A percentile compares a stretch with the other conserved stretches of the same genome.
Evolutionary conservation across 2,113 vertebrate species (phyloP).

Genomic region (Zosterops japonicus): DNA sequence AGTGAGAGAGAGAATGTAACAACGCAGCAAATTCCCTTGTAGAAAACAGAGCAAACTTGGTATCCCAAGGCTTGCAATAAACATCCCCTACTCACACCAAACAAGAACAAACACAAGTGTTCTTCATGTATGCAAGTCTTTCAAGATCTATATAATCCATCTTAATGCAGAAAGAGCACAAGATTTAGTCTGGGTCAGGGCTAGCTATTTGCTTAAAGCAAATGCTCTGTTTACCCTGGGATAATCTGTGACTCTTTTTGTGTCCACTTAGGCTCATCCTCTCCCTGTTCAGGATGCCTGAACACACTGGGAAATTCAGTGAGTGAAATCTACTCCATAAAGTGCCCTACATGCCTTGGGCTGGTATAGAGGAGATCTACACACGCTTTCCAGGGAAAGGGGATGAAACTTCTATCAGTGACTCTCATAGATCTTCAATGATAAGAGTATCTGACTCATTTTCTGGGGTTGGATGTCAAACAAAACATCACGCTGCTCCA

Average conservation of each 20-base stretch:
- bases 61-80: background rate
- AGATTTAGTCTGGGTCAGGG: background rate
- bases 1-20: background rate
- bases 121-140: background rate
- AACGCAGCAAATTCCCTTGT: background rate
- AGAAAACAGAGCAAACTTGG: background rate
- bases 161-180: background rate
- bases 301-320: background rate
- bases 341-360: background rate
- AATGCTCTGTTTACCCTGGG: background rate
- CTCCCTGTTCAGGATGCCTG: background rate
- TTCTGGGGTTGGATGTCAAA: background rate
- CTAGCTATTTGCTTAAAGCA: background rate
- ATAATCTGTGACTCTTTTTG: background rate
- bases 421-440: background rate
- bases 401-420: background rate
- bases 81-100: background rate
- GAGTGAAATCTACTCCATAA: background rate
- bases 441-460: background rate
- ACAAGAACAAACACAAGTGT: background rate
- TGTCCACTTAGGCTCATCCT: background rate
- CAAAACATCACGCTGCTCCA: background rate
- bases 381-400: fast-evolving
- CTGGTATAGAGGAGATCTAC: background rate
- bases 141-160: background rate